Evolutionary conservation across 2,888 invertebrate species (phyloP), one percentile per base, ranked within the genome.

Genomic region (Eutolmus rufibarbis): DNA sequence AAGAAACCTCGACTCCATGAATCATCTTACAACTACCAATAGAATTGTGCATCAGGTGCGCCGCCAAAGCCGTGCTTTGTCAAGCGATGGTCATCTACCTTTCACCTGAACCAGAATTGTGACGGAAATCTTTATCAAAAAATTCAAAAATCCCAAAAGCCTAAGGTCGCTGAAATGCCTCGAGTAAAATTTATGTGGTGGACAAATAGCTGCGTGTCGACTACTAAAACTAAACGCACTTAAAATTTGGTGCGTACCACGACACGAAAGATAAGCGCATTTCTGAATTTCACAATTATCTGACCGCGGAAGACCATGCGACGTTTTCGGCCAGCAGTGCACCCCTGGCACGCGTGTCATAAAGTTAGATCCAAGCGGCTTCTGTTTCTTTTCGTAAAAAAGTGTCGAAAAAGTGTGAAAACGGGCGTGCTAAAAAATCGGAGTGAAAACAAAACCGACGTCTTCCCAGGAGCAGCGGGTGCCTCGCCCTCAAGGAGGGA

Each of bases 391-490:
- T 46, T 14, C 3, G 43, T 66, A 79, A 79, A 79, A 46, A 79
- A 79, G 16, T 79, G 51, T 84, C 34, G 31, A 84, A 84, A 84
- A 84, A 84, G 19, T 84, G 82, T 84, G 82, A 84, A 84, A 84
- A 84, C 66, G 8, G 23, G 12, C 37, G 82, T 84, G 82, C 82
- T 84, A 66, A 84, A 84, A 84, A 66, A 40, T 84, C 37, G 37
- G 79, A 19, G 79, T 57, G 66, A 37, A 40, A 57, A 40, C 82
- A 66, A 84, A 19, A 84, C 66, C 23, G 23, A n/a, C 14, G 8
- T 9, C n/a, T 28, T 12, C 9, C 1, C n/a, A 7, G 14, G 46
- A 78, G 28, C 43, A 78, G 28, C 43, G 19, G 16, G 37, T 14
- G 43, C 16, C 34, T n/a, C 81, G 34, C n/a, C 19, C 34, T 19